phyloP scores from a whole-genome alignment of 2,888 invertebrate species.

The Drosophila cyrtoloma region DNA sequence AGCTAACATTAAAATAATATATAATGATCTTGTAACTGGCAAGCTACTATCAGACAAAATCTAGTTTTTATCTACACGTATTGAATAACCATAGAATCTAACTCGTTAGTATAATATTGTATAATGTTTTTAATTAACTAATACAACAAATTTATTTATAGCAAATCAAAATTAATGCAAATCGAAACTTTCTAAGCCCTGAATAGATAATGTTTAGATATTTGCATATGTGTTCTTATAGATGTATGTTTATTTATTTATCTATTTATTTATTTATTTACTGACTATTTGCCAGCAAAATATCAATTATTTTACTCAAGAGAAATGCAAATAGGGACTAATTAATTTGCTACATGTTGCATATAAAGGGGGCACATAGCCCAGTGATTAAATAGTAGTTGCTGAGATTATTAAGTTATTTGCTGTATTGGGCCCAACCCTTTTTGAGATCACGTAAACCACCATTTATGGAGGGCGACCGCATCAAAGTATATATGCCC shows the following conservation, averaged over 20 bases:
- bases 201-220: neutral
- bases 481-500: neutral
- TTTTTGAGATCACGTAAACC: slow-evolving; percentile 32
- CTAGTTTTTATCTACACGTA: neutral
- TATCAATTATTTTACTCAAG: neutral
- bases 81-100: neutral
- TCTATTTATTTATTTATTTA: neutral
- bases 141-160: neutral
- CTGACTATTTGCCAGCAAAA: neutral
- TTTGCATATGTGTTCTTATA: neutral
- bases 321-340: neutral
- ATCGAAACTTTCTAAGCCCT: neutral
- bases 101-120: neutral
- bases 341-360: neutral
- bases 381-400: slow-evolving; percentile 2
- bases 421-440: slow-evolving; percentile 17
- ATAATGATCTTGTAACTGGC: neutral
- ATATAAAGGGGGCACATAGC: neutral
- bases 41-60: neutral
- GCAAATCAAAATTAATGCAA: neutral
- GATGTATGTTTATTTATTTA: neutral
- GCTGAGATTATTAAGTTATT: neutral
- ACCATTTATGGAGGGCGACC: slow-evolving; percentile 15
- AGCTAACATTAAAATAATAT: neutral
- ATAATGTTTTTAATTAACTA: neutral